Base-by-base conservation (phyloP, 2,113 vertebrate genomes). In the Megaceryle maxima region DNA sequence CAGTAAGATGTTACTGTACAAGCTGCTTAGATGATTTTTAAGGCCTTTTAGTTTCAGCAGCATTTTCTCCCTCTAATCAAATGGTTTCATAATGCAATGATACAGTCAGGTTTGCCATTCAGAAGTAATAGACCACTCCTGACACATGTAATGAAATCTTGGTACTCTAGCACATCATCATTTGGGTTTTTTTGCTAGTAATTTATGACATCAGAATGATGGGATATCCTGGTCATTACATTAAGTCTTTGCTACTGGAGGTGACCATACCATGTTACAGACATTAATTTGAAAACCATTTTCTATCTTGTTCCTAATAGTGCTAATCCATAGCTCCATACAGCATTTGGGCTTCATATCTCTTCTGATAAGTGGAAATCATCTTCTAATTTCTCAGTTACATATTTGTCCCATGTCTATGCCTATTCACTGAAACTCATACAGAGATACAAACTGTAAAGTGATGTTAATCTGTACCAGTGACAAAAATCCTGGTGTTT, bases 341-440 rank as follows among this genome's bases (percentile, higher is more conserved):
- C 1, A 0, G 1, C 5, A 28, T 78, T 83, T 69, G 53, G 6
- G 73, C 59, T 88, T 78, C 15, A 28, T 59, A 55, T 81, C 39
- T 80, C 39, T 57, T 85, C 22, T 13, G 13, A 53, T 26, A 53
- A 53, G 29, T n/a, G 31, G 86, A 85, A 83, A 77, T 24, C 0
- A 33, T 31, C 24, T 83, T 64, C 13, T 46, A 29, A 35, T 72
- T 43, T 82, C 62, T 63, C 35, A 11, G 6, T 37, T 77, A 39
- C 0, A 0, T 41, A 2, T 7, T 13, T 31, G 5, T 17, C 83
- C 29, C 39, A 7, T 25, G 33, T 24, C 26, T 8, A 5, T 29
- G 5, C 15, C 35, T 57, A 13, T 7, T 72, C 51, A 13, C 31
- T 63, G 26, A 4, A 74, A 72, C 13, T n/a, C 21, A 41, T n/a